Base-by-base conservation (phyloP, 2,797 vertebrate species). In the Novumbra hubbsi region DNA sequence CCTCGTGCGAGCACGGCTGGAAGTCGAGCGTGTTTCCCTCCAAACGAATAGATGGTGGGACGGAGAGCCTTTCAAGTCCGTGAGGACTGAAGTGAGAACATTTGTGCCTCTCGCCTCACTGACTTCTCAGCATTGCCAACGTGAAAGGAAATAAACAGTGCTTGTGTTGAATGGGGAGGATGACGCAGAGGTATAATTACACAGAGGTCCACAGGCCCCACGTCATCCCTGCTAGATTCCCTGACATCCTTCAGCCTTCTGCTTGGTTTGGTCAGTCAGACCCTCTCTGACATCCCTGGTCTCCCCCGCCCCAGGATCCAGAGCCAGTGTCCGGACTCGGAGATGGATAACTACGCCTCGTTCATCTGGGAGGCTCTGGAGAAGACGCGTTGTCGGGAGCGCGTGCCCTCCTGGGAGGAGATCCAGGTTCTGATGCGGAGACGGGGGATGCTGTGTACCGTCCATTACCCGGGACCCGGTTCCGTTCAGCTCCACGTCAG, bases 371-470 rank as follows among this genome's bases (percentile, higher is more conserved):
- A 93, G 80, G 95, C 96, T 0, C 87, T 99, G 88, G 89, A 93
- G 52, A 96, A 96, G 87, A 98, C 96, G 0, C 93, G 94, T 49
- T 94, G 95, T 70, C 90, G 96, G 5, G 95, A 98, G 86, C 93
- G 93, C 0, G 97, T 99, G 77, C 98, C 97, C 2, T 98, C 97
- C 0, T 93, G 96, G 91, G 96, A 97, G 24, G 98, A 99, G 93
- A 97, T 99, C 90, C 94, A 95, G 60, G 95, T 94, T 74, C 90
- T 99, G 86, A 96, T 96, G 89, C 92, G 81, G 73, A 85, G 95
- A 67, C 95, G 96, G 83, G 95, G 96, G 88, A 93, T 97, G 92
- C 79, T 94, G 76, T 97, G 96, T 85, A 95, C 93, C 0, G 94
- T 97, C 76, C 94, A 97, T 89, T 96, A 96, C 84, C 96, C 96